Percentiles rank a stretch among this genome's conserved stretches.
These are phyloP conservation scores for Penaeus japonicus DNA, from an alignment of 1,140 invertebrate species.

Conservation along the genomic window DNA sequence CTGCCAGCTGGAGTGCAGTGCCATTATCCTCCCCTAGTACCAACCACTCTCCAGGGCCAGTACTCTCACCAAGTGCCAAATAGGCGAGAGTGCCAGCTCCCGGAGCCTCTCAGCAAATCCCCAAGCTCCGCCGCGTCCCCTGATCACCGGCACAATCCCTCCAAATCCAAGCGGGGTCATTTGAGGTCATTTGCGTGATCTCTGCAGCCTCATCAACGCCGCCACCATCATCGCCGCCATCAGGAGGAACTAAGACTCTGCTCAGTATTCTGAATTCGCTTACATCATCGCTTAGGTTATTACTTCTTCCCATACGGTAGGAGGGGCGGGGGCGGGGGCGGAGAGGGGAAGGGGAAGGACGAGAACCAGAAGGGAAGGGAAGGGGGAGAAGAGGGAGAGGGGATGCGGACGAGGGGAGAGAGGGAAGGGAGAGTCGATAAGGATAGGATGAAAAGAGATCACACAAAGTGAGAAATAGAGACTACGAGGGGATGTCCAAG, in stretches of 20 bases:
- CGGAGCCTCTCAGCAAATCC: not conserved
- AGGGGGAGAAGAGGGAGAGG: not conserved
- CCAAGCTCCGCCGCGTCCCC: not conserved
- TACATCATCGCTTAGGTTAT: not conserved
- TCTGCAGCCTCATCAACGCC: conserved; percentile 30
- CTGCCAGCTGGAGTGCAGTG: no score
- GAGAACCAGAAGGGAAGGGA: not conserved
- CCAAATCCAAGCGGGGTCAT: conserved; percentile 29
- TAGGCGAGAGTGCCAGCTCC: no score
- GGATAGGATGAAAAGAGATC: not conserved
- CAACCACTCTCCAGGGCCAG: no score
- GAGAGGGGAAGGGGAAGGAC: no score
- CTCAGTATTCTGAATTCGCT: conserved; percentile 2
- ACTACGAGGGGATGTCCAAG: no score
- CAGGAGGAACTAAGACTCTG: conserved; percentile 29
- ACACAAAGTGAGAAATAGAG: no score
- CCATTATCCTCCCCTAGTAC: no score
- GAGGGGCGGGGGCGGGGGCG: not conserved
- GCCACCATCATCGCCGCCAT: conserved; percentile 27
- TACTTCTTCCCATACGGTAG: not conserved
- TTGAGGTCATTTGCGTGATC: conserved; percentile 50
- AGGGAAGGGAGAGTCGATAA: no score
- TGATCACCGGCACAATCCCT: not conserved
- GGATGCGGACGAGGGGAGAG: no score
- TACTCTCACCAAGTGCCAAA: no score